Conservation (phyloP, 1,140 invertebrate species). For the Bactericera cockerelli region DNA sequence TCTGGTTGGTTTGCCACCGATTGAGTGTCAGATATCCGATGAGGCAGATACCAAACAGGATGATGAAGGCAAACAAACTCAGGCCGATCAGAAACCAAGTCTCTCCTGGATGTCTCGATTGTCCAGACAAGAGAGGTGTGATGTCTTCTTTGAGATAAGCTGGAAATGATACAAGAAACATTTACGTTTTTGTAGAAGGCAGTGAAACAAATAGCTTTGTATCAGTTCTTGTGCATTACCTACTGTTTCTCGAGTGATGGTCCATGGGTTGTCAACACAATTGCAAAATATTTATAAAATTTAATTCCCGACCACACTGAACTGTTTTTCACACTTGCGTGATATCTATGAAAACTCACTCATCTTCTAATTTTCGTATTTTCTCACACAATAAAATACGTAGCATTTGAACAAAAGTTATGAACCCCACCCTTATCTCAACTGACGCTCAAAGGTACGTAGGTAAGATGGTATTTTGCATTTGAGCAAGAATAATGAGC, state of each 20-base stretch:
- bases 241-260: too few relatives aligned
- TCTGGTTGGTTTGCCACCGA: neutral
- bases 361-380: too few relatives aligned
- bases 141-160: slow-evolving; percentile 42
- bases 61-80: slow-evolving; percentile 39
- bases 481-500: neutral
- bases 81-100: slow-evolving; percentile 45
- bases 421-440: neutral
- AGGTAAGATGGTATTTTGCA: neutral
- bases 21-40: neutral
- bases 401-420: too few relatives aligned
- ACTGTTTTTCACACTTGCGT: too few relatives aligned
- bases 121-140: slow-evolving; percentile 17
- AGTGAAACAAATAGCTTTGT: too few relatives aligned
- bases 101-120: slow-evolving; percentile 31
- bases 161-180: slow-evolving; percentile 28
- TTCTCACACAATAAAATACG: too few relatives aligned
- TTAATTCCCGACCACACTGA: too few relatives aligned
- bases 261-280: too few relatives aligned
- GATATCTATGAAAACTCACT: too few relatives aligned
- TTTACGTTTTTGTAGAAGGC: neutral
- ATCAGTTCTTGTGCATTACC: too few relatives aligned
- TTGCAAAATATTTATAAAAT: too few relatives aligned
- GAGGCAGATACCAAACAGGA: slow-evolving; percentile 41
- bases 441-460: neutral